phyloP scores from a whole-genome alignment of 2,888 invertebrate species.

The Melitaea athalia region DNA sequence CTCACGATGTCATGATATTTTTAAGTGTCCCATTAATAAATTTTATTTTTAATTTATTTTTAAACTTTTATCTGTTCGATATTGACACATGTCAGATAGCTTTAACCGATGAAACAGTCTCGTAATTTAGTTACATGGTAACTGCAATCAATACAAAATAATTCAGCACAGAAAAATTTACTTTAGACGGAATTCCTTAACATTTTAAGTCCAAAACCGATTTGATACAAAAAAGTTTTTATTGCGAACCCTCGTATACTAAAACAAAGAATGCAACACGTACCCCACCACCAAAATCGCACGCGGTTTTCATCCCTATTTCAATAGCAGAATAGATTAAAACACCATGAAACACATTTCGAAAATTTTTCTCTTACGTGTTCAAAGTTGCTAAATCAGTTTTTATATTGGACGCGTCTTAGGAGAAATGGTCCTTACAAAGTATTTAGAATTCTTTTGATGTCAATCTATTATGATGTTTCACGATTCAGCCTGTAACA shows the following conservation, averaged over 20 bases:
- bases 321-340: constrained; percentile 18
- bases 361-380: constrained; percentile 26
- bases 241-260: constrained; percentile 25
- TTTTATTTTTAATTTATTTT: no score
- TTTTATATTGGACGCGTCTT: constrained; percentile 40
- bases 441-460: constrained; percentile 21
- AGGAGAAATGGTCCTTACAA: constrained; percentile 30
- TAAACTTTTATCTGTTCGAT: no score
- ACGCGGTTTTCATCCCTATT: constrained; percentile 34
- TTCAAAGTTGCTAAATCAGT: constrained; percentile 41
- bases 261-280: constrained; percentile 39
- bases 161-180: not conserved
- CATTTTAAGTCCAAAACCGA: constrained; percentile 22
- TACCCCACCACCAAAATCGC: constrained; percentile 29
- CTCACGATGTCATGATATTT: no score
- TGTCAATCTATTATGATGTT: constrained; percentile 1
- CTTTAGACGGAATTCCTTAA: constrained; percentile 27
- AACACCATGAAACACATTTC: constrained; percentile 18
- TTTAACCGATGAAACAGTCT: no score
- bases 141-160: not conserved
- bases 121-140: not conserved
- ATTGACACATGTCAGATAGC: no score
- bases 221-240: constrained; percentile 26
- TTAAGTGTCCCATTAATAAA: no score
- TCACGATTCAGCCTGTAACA: not conserved